phyloP scores from a whole-genome alignment of 2,888 invertebrate genomes.

The Limnephilus auricula region DNA sequence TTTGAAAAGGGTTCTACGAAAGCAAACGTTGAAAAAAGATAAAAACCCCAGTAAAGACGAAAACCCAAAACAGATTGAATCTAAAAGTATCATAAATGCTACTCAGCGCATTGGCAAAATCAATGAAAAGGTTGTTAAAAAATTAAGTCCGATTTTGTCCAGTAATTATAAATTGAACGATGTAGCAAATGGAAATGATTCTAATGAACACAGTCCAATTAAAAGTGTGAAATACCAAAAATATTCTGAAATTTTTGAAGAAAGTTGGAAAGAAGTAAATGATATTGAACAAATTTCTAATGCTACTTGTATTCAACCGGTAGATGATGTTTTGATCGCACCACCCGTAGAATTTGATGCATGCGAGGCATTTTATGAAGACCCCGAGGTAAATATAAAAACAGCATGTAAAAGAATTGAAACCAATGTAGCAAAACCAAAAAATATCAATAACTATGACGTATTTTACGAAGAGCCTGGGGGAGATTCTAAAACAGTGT shows the following conservation, averaged over 20 bases:
- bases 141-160: slow-evolving; percentile 16
- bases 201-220: background rate
- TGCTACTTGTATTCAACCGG: background rate
- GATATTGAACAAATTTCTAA: background rate
- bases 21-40: slow-evolving; percentile 47
- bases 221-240: slow-evolving; percentile 39
- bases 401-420: background rate
- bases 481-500: background rate
- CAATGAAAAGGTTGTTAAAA: slow-evolving; percentile 50
- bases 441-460: background rate
- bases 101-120: slow-evolving; percentile 38
- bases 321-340: background rate
- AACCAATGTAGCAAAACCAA: background rate
- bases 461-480: slow-evolving; percentile 57
- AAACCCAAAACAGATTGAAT: background rate
- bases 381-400: background rate
- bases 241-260: slow-evolving; percentile 28
- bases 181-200: background rate
- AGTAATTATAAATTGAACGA: slow-evolving; percentile 53
- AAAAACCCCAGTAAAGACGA: slow-evolving; percentile 14
- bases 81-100: slow-evolving; percentile 18
- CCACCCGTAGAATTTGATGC: slow-evolving; percentile 13
- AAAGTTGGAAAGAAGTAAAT: background rate
- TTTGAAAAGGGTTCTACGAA: slow-evolving; percentile 57
- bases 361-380: slow-evolving; percentile 14